Evolutionary conservation across 2,888 invertebrate genomes (phyloP), one percentile per base, ranked within the genome.

Genomic region (Smittia sp.): DNA sequence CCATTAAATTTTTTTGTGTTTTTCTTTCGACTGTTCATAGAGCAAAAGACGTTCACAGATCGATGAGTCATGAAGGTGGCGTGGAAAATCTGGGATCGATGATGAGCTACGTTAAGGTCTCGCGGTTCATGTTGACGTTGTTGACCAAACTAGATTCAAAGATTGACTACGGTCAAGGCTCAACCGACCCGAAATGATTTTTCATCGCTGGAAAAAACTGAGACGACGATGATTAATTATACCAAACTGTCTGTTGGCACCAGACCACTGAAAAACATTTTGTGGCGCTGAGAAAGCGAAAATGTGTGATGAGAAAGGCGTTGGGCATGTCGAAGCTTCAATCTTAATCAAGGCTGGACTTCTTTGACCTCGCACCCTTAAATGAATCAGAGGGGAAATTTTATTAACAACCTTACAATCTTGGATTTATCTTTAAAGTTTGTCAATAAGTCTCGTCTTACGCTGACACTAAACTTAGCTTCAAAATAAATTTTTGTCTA

Each of bases 161-260:
- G 46, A 46, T n/a, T 46, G 46, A 46, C 15, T 46, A n/a, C 46
- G 46, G 46, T 46, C 46, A 46, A 46, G 32, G 32, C 32, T 32
- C 32, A 46, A 46, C 6, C 15, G 11, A n/a, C n/a, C n/a, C 11
- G 4, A 6, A 46, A 11, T 46, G 13, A 46, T n/a, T 46, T 39
- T 39, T 46, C 46, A 46, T n/a, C 46, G 46, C 46, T 46, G 46
- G 46, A 15, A 46, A 15, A 2, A 46, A 9, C 13, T 46, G 15
- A 46, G 46, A 46, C 3, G 46, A 46, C 6, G 15, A 11, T 11
- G 15, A 46, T 46, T 46, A 46, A 46, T 46, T 15, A 46, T 3
- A 32, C 2, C 46, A n/a, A 46, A 3, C 13, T 46, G 46, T 46
- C 46, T 46, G 46, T 46, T 46, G 46, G 46, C 46, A 46, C 4